Base-by-base conservation (phyloP, 1,140 invertebrate species). In the Neodiprion fabricii region DNA sequence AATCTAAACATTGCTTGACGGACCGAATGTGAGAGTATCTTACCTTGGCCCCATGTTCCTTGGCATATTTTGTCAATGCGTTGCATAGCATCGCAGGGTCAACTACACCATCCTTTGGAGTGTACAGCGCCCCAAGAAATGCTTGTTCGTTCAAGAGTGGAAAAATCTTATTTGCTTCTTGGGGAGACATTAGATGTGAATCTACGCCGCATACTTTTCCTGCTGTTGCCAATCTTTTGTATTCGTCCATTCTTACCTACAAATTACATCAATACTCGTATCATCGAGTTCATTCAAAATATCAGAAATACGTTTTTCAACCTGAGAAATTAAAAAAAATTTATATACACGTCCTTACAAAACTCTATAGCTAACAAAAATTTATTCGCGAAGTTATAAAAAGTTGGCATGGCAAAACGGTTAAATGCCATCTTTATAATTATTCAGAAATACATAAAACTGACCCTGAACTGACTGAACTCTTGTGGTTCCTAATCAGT, bases 31-130 rank as follows among this genome's bases (percentile, higher is more conserved):
- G 68, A 21, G 61, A 74, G 71, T 21, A 61, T 61, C 71, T 85
- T 83, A 96, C 94, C 88, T 93, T 91, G 28, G 90, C 95, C 48
- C 95, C 95, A 74, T 91, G 90, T 72, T 88, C 89, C 1, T 89
- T 92, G 3, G 95, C 93, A 47, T 90, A 91, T 86, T 92, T 92
- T 0, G 92, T 91, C 3, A 97, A 87, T 0, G 95, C 93, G 9
- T 90, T 90, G 79, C 95, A 95, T 28, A 95, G 91, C 89, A 94
- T 94, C 0, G 93, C 90, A 0, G 96, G 95, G 85, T 97, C 96
- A 66, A 95, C 91, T 11, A 92, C 92, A 1, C 96, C 96, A 88
- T 97, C 96, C 21, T 91, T 91, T 0, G 95, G 93, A n/a, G 91
- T 92, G 81, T 95, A 95, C 1, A 98, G 86, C 0, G 94, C 93